phyloP scores from a whole-genome alignment of 1,140 invertebrate genomes.

The Chrysomallon squamiferum region DNA sequence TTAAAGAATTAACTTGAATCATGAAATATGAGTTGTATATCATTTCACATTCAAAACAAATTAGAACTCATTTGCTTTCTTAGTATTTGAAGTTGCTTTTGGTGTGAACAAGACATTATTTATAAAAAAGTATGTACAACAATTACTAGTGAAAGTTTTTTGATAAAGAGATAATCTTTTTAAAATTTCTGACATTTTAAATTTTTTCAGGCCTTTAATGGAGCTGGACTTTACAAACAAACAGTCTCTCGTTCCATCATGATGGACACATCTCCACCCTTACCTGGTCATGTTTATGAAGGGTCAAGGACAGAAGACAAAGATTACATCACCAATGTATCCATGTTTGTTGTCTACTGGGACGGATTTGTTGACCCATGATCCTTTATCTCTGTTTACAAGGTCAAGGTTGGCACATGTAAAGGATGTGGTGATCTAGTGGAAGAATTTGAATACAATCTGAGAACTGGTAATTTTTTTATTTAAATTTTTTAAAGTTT shows the following conservation, averaged over 20 bases:
- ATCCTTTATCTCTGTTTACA: constrained; percentile 19
- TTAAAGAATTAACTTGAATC: no score
- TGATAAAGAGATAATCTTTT: no score
- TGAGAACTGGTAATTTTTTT: background rate
- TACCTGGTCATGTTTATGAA: constrained; percentile 31
- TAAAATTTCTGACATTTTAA: no score
- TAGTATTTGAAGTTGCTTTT: no score
- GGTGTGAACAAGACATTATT: no score
- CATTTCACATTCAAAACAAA: no score
- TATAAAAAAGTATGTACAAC: no score
- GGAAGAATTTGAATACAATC: constrained; percentile 7
- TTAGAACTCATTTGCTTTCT: no score
- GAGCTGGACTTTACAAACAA: constrained; percentile 26
- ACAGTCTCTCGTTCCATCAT: constrained; percentile 23
- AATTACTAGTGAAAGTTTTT: no score
- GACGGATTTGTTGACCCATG: constrained; percentile 27
- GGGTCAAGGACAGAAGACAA: constrained; percentile 6
- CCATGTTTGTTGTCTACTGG: constrained; percentile 17
- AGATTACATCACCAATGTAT: constrained; percentile 17
- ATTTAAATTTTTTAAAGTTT: no score
- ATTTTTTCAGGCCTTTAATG: constrained; percentile 32
- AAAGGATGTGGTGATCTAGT: constrained; percentile 26
- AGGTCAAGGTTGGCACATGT: constrained; percentile 30
- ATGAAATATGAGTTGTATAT: no score
- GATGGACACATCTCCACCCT: constrained; percentile 22